Evolutionary conservation across 2,797 vertebrate species (phyloP).

Genomic region (Epinephelus coioides): DNA sequence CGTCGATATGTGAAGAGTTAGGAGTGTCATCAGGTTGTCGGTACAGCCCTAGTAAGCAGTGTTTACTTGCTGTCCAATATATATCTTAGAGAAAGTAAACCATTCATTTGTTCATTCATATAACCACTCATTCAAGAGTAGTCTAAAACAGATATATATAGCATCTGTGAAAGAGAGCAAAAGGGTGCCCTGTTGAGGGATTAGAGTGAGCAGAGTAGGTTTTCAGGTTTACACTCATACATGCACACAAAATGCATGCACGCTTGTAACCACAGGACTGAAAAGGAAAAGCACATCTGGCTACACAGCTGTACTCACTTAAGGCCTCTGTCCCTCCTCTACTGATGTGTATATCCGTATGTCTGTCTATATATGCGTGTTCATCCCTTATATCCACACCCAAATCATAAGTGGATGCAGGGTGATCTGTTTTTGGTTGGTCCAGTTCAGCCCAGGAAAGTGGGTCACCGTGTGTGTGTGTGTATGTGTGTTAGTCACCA

Average conservation of each 20-base stretch:
- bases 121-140: constrained; percentile 1
- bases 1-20: too few species aligned
- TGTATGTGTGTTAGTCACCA: constrained; percentile 31
- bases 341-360: constrained; percentile 48
- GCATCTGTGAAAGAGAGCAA: not conserved
- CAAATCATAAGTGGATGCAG: constrained; percentile 66
- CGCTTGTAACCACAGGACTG: constrained; percentile 58
- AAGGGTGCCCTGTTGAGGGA: constrained; percentile 33
- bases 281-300: constrained; percentile 75
- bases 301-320: constrained; percentile 75
- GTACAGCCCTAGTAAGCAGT: not conserved
- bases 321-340: constrained; percentile 53
- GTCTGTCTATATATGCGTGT: constrained; percentile 43
- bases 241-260: constrained; percentile 30
- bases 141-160: constrained; percentile 1
- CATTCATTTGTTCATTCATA: not conserved
- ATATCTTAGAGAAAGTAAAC: not conserved
- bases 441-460: constrained; percentile 69
- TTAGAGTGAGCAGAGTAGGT: constrained; percentile 49
- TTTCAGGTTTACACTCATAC: constrained; percentile 51
- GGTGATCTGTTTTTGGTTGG: constrained; percentile 69
- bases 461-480: constrained; percentile 63
- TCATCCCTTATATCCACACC: constrained; percentile 53
- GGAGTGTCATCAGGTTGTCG: too few species aligned
- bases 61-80: not conserved